These are phyloP conservation scores for Trididemnum clinides DNA, from an alignment of 23 tunicate species.

Conservation along the genomic window DNA sequence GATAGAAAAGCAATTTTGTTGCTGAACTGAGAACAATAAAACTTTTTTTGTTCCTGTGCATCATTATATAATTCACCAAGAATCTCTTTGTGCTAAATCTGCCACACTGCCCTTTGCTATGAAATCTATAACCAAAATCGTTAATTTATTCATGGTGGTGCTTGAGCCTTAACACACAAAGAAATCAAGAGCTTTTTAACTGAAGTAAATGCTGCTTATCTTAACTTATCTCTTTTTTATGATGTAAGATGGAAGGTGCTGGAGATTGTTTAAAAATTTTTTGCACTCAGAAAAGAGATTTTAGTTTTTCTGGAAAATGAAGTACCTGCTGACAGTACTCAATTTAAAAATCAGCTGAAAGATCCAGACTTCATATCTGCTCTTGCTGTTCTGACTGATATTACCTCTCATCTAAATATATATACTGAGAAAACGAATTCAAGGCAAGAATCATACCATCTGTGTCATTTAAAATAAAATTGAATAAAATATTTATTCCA, in stretches of 20 bases:
- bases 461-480: background rate
- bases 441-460: too few relatives aligned
- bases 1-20: background rate
- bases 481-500: background rate
- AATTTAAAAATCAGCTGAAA: background rate
- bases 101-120: background rate
- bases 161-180: too few relatives aligned
- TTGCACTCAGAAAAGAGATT: background rate
- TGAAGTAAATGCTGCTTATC: background rate
- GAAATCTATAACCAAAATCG: too few relatives aligned
- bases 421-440: background rate
- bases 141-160: background rate
- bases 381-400: too few relatives aligned
- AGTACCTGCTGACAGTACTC: too few relatives aligned
- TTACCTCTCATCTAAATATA: background rate
- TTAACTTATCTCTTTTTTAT: background rate
- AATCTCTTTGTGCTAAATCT: background rate
- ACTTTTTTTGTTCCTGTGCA: background rate
- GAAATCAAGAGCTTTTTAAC: background rate
- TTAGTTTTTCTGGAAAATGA: too few relatives aligned
- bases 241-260: background rate
- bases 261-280: background rate
- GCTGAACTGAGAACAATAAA: background rate
- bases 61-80: background rate
- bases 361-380: background rate